A percentile compares a stretch with the other conserved stretches of the same genome.
phyloP scores from a whole-genome alignment of 2,113 vertebrate genomes.

The Macheiramphus alcinus region DNA sequence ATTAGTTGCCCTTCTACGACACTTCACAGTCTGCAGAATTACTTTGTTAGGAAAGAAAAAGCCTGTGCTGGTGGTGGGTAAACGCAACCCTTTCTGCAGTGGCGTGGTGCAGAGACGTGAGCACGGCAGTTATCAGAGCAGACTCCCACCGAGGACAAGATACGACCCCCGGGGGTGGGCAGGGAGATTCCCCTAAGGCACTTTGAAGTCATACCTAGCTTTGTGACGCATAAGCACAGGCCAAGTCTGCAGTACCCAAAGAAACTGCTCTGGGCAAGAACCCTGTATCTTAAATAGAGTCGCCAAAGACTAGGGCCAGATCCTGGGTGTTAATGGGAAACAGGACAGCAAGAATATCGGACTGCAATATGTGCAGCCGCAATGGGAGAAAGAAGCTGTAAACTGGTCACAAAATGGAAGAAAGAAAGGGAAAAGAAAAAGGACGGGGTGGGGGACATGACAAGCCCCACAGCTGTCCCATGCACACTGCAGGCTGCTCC shows the following conservation, averaged over 20 bases:
- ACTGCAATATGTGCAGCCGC: not conserved
- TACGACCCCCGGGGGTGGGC: not conserved
- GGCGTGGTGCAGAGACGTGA: fast-evolving
- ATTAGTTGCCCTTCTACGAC: not conserved
- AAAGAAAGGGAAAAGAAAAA: not conserved
- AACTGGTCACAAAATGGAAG: not conserved
- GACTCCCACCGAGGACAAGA: not conserved
- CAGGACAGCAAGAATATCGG: not conserved
- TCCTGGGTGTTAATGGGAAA: not conserved
- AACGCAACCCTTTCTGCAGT: fast-evolving
- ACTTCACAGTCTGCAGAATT: not conserved
- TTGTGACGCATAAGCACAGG: not conserved
- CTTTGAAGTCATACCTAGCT: not conserved
- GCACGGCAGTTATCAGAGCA: not conserved
- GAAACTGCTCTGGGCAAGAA: not conserved
- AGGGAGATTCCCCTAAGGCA: not conserved
- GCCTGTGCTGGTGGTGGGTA: not conserved
- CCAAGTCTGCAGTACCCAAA: not conserved
- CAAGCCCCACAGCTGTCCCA: not conserved
- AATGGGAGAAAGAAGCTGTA: too few relatives aligned
- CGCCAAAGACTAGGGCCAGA: not conserved
- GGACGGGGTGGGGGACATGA: not conserved
- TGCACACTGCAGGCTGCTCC: not conserved
- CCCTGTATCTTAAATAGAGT: not conserved
- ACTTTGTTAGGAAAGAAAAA: not conserved